These are phyloP conservation scores for Heliopora coerulea DNA, from an alignment of 92 coral and sea anemone species.

Conservation along the genomic window DNA sequence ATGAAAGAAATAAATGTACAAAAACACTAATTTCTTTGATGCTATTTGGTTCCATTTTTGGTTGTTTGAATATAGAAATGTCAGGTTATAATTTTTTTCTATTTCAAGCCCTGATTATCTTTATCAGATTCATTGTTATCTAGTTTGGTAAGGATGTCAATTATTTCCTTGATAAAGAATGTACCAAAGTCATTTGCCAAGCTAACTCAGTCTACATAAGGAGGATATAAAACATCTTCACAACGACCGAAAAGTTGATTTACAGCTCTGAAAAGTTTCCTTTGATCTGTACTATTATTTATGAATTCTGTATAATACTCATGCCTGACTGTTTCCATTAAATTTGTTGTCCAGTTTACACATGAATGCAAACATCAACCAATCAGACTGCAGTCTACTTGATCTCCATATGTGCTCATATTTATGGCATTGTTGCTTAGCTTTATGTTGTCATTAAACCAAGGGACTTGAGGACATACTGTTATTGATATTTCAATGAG, in stretches of 20 bases:
- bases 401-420: conserved; percentile 8
- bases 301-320: conserved; percentile 39
- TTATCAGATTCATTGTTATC: not conserved
- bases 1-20: no score
- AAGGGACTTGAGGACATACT: conserved; percentile 48
- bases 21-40: no score
- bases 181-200: conserved; percentile 47
- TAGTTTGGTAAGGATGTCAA: conserved; percentile 33
- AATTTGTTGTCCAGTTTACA: not conserved
- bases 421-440: conserved; percentile 28
- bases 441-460: conserved; percentile 43
- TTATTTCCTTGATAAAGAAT: conserved; percentile 44
- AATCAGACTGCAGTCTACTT: not conserved
- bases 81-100: no score
- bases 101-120: no score
- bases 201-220: conserved; percentile 31
- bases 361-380: not conserved
- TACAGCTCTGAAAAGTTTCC: conserved; percentile 44
- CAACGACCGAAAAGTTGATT: conserved; percentile 33
- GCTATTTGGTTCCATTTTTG: no score
- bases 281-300: conserved; percentile 38
- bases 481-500: conserved; percentile 27
- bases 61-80: no score
- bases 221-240: conserved; percentile 39
- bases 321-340: conserved; percentile 29